A percentile compares a stretch with the other conserved stretches of the same genome.
These are phyloP conservation scores for Lacerta bilineata DNA, from an alignment of 2,797 vertebrate species.

Conservation along the genomic window DNA sequence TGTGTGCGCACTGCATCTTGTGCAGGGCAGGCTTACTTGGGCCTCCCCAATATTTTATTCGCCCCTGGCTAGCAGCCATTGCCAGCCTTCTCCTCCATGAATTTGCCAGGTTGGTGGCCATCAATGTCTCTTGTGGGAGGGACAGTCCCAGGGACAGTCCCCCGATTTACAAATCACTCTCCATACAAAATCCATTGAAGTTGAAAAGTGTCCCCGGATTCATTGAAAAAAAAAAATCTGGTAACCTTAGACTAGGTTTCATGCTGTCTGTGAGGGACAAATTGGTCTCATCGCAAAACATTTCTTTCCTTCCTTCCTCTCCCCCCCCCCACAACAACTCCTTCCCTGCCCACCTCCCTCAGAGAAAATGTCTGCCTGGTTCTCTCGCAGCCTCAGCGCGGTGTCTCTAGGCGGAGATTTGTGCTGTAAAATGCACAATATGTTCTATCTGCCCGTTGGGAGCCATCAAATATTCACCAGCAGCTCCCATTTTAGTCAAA, in stretches of 20 bases:
- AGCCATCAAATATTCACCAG: constrained; percentile 94
- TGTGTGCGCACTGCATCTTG: too few relatives aligned
- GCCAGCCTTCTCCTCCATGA: too few relatives aligned
- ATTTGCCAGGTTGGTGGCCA: too few relatives aligned
- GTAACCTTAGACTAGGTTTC: background rate
- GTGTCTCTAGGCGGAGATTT: constrained; percentile 75
- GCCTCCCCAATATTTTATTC: too few relatives aligned
- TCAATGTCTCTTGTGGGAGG: too few relatives aligned
- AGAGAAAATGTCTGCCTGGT: constrained; percentile 43
- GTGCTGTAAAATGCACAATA: constrained; percentile 82
- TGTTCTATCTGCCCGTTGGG: constrained; percentile 87
- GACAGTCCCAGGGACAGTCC: too few relatives aligned
- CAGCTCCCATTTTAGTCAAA: constrained; percentile 91
- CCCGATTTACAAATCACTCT: too few relatives aligned
- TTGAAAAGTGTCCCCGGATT: too few relatives aligned
- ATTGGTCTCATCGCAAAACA: background rate
- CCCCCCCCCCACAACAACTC: background rate
- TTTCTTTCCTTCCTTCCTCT: background rate
- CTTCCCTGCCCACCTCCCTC: background rate
- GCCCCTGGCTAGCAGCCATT: too few relatives aligned
- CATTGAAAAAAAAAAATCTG: too few relatives aligned
- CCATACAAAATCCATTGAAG: too few relatives aligned
- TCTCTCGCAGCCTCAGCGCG: constrained; percentile 57
- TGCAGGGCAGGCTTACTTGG: too few relatives aligned
- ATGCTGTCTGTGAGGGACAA: background rate